Base-by-base conservation (phyloP, 2,888 invertebrate species). In the Esperia sulphurella region DNA sequence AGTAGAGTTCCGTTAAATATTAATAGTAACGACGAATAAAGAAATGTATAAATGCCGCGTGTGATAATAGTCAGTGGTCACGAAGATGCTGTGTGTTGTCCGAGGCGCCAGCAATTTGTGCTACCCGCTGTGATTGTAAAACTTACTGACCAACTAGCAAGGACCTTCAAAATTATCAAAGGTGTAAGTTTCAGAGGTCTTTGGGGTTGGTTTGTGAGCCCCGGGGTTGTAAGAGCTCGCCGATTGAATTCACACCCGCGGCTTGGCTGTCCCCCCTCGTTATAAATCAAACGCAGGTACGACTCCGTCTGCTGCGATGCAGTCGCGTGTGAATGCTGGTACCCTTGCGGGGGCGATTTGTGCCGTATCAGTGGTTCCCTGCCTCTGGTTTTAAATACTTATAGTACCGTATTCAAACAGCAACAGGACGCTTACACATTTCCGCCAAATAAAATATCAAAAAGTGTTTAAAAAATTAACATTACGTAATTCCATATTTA, bases 251-350 rank as follows among this genome's bases (percentile, higher is more conserved):
- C 80, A 80, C 82, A 82, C 83, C 76, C 79, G 73, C 75, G 72
- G 75, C 73, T 76, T 71, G 59, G 67, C 58, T 77, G 80, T 80
- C 81, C 85, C 86, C 85, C 81, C 77, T 81, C 71, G 79, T 81
- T 85, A 84, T 88, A 87, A 89, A 88, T 89, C 87, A 89, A 84
- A 82, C 70, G 82, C 88, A 89, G 87, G 82, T 85, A 83, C 70
- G 74, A 71, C 72, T 76, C 75, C 72, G 84, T 83, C 84, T 75
- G 70, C 68, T 61, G 79, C 81, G 70, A 68, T 61, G 79, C 81
- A 84, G 74, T 74, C 73, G 71, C 67, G 75, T 81, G 76, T 73
- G 76, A 79, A 78, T 71, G 71, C 70, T 72, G 68, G 14, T 29
- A 13, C 67, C 69, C 68, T 68, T 68, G 58, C 65, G 66, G 65